Evolutionary conservation across 2,113 vertebrate genomes (phyloP), one percentile per base, ranked within the genome.

Genomic region (Stigmatopora nigra): DNA sequence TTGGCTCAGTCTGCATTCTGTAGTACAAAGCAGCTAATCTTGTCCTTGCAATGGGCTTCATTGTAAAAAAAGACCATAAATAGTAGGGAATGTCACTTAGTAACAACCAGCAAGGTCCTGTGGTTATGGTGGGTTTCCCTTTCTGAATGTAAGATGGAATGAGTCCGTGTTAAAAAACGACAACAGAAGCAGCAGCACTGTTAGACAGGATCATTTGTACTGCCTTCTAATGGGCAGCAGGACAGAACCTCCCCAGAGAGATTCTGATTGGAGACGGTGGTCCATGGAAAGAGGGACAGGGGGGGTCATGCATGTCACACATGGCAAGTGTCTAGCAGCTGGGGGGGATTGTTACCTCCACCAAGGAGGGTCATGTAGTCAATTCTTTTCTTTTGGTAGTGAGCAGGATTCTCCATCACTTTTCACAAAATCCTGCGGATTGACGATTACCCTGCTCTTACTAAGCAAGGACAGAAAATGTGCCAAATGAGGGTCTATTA

Each of bases 51-150:
- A 38, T 36, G 71, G 61, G 73, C 38, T 44, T 62, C 76, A 71
- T 78, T 74, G 75, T 80, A 69, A 9, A 17, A 70, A 73, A 70
- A 67, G 64, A 73, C 82, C 79, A 81, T 87, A 82, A 88, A 88
- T 82, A 81, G 78, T 70, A 3, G 60, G 78, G 69, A 38, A 41
- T 80, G 76, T 78, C 81, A 78, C 70, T 67, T 38, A 46, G 76
- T 36, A 52, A 75, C 77, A 81, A 76, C 81, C 82, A 78, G 73
- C 64, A 63, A 76, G 63, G 61, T 68, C 66, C 14, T 10, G 69
- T 17, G 64, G 78, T 45, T 47, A 64, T 57, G 35, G 36, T 60
- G 60, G 67, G 47, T 67, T 67, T 58, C 62, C 68, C 63, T 69
- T 51, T 7, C 31, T 65, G 64, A 36, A 63, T 74, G 61, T 64